phyloP scores from a whole-genome alignment of 2,888 invertebrate species.

The Dromius quadrimaculatus region DNA sequence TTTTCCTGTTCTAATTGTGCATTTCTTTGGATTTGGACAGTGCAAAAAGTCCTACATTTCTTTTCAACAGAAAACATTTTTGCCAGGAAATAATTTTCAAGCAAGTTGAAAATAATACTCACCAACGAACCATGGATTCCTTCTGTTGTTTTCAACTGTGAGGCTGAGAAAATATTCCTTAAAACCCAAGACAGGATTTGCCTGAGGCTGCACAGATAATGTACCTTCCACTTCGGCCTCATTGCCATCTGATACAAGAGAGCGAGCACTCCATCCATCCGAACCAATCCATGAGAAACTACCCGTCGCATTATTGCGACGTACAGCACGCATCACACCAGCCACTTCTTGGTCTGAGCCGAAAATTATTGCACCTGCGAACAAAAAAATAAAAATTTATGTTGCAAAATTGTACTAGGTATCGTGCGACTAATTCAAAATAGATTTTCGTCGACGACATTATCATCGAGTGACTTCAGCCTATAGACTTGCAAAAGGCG shows the following conservation, averaged over 20 bases:
- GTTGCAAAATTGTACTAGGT: no score
- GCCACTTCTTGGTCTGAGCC: slow-evolving; percentile 98
- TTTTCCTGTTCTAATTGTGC: slow-evolving; percentile 3
- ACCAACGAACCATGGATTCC: slow-evolving; percentile 98
- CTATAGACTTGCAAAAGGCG: no score
- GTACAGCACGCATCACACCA: slow-evolving; percentile 93
- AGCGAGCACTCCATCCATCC: slow-evolving; percentile 94
- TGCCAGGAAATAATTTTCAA: no score
- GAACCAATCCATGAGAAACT: slow-evolving; percentile 96
- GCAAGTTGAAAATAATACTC: slow-evolving; percentile 63
- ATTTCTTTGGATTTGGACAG: no score
- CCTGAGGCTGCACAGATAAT: slow-evolving; percentile 93
- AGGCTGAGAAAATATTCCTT: slow-evolving; percentile 87
- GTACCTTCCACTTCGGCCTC: slow-evolving; percentile 94
- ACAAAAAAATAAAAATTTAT: no score
- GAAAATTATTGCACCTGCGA: slow-evolving; percentile 91
- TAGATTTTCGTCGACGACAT: no score
- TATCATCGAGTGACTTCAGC: no score
- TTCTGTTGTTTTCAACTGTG: slow-evolving; percentile 86
- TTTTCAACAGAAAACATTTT: no score
- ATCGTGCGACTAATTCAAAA: no score
- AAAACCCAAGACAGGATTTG: slow-evolving; percentile 89
- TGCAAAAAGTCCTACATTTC: neutral
- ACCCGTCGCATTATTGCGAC: slow-evolving; percentile 87
- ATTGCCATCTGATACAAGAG: slow-evolving; percentile 87